Evolutionary conservation across 2,888 invertebrate species (phyloP).

Genomic region (Athalia circularis): DNA sequence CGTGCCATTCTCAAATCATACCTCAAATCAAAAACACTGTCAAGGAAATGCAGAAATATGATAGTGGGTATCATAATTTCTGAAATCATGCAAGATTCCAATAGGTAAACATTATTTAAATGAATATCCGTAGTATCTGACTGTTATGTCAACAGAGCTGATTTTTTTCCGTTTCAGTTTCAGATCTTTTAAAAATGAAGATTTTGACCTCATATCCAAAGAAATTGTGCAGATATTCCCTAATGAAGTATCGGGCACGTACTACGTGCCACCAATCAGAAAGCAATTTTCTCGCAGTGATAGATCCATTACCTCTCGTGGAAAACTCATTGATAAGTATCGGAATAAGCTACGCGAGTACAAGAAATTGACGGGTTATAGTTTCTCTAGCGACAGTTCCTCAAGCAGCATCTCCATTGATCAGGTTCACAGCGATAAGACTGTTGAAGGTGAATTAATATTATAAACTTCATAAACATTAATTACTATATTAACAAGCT

Average conservation of each 20-base stretch:
- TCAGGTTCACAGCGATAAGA: slow-evolving; percentile 11
- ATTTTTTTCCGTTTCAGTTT: slow-evolving; percentile 12
- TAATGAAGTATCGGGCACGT: slow-evolving; percentile 18
- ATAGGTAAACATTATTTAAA: slow-evolving; percentile 12
- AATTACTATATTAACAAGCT: neutral
- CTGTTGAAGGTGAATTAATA: slow-evolving; percentile 21
- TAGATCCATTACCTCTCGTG: slow-evolving; percentile 1
- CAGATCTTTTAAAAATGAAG: slow-evolving; percentile 22
- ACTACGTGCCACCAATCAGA: slow-evolving; percentile 35
- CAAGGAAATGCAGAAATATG: slow-evolving; percentile 24
- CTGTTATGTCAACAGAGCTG: slow-evolving; percentile 6
- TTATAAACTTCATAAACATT: neutral
- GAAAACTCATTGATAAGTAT: slow-evolving; percentile 30
- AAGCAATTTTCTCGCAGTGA: slow-evolving; percentile 22
- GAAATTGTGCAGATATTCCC: slow-evolving; percentile 14
- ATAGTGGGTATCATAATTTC: slow-evolving; percentile 24
- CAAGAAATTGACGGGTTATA: slow-evolving; percentile 24
- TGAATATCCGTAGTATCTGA: neutral
- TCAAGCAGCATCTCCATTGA: slow-evolving; percentile 14
- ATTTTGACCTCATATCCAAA: slow-evolving; percentile 7
- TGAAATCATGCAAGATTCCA: slow-evolving; percentile 12
- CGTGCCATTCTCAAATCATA: slow-evolving; percentile 33
- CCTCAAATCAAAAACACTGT: slow-evolving; percentile 4
- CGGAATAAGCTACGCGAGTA: slow-evolving; percentile 31
- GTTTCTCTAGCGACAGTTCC: slow-evolving; percentile 6